Evolutionary conservation across 2,113 vertebrate species (phyloP).

Genomic region (Ptilorrhoa leucosticta): DNA sequence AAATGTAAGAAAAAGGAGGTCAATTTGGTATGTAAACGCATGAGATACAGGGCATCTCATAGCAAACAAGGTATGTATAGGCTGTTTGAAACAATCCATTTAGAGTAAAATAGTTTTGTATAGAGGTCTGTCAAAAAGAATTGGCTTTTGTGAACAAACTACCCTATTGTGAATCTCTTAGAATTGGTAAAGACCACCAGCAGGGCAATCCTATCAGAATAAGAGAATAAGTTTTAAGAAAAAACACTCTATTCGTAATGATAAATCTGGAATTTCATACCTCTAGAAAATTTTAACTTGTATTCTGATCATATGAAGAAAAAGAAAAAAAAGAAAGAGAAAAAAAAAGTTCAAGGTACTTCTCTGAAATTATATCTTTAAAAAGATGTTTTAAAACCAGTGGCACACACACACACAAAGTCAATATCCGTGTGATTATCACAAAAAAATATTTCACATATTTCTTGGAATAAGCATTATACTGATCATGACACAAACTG

Average conservation of each 20-base stretch:
- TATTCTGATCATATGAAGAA: neutral
- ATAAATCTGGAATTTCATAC: neutral
- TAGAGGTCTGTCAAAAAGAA: slow-evolving; percentile 9
- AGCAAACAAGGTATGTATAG: neutral
- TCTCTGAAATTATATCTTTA: neutral
- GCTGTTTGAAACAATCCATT: neutral
- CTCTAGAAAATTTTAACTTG: neutral
- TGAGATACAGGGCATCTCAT: neutral
- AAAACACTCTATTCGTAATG: neutral
- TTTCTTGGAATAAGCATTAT: neutral
- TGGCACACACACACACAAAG: neutral
- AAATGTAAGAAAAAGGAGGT: neutral
- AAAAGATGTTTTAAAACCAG: neutral
- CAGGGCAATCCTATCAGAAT: neutral
- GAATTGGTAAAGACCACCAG: slow-evolving; percentile 36
- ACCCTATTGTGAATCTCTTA: neutral
- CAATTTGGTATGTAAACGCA: neutral
- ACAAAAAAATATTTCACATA: slow-evolving; percentile 16
- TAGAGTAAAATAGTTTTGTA: slow-evolving; percentile 21
- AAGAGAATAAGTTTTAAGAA: neutral
- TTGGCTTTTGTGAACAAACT: neutral
- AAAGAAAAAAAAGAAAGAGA: neutral
- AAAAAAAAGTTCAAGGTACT: neutral
- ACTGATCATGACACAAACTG: neutral
- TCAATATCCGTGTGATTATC: neutral